These are phyloP conservation scores for Lepidurus packardi DNA, from an alignment of 1,140 invertebrate genomes.

Conservation along the genomic window DNA sequence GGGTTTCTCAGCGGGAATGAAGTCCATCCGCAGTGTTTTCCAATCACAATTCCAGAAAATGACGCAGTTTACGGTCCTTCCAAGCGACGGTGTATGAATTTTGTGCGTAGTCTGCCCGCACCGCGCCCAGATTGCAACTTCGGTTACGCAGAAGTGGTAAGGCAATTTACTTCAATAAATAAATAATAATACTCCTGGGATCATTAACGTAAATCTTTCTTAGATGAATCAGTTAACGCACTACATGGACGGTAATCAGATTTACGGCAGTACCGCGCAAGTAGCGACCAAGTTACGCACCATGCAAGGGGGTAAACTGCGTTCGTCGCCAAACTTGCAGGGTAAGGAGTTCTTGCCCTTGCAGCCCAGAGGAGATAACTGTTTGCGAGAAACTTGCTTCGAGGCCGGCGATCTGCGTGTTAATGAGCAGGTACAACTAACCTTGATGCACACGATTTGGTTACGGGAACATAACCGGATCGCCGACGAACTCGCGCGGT, in stretches of 20 bases:
- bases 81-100: constrained; percentile 36
- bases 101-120: constrained; percentile 37
- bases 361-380: constrained; percentile 54
- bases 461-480: constrained; percentile 50
- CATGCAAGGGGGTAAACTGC: constrained; percentile 57
- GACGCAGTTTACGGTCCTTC: constrained; percentile 36
- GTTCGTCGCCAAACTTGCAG: constrained; percentile 52
- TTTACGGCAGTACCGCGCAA: constrained; percentile 68
- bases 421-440: constrained; percentile 50
- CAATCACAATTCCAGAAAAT: constrained; percentile 38
- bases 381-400: constrained; percentile 60
- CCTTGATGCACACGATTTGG: constrained; percentile 48
- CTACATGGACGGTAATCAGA: constrained; percentile 74
- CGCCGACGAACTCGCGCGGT: constrained; percentile 39
- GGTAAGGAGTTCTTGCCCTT: constrained; percentile 63
- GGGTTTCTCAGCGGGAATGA: constrained; percentile 46
- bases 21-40: constrained; percentile 40
- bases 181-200: background rate
- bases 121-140: constrained; percentile 36
- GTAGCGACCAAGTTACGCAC: constrained; percentile 58
- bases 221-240: constrained; percentile 70
- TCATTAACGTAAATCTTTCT: constrained; percentile 42
- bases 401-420: constrained; percentile 54
- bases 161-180: constrained; percentile 37
- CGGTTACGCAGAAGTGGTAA: constrained; percentile 40